Evolutionary conservation across 1,140 invertebrate genomes (phyloP), one percentile per base, ranked within the genome.

Genomic region (Rhizoglyphus robini): DNA sequence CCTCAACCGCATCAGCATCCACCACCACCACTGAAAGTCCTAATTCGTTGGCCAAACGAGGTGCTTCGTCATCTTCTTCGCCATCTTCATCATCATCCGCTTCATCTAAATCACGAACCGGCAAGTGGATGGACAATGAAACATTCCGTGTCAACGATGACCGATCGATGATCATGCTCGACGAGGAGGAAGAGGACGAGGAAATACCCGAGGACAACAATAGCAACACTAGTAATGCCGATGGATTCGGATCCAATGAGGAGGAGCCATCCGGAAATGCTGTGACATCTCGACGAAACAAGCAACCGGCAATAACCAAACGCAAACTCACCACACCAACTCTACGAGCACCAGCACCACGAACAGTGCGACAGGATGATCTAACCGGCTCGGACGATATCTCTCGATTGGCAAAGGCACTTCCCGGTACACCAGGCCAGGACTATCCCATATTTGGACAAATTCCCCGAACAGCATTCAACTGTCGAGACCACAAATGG

Each of bases 381-480:
- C 18, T 18, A 41, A 41, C 8, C 18, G 8, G 18, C 8, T 11
- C 8, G 8, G 36, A 41, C 18, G 36, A 18, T 11, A 57, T 66
- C 13, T 54, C 59, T 31, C 51, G 69, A 30, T 49, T 71, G 27
- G 71, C 68, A 61, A 66, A 71, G 46, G 54, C 70, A 23, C 67
- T 75, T 62, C 75, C 74, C 5, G 78, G 78, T 27, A 72, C 68
- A 29, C 73, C 78, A 30, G 77, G 76, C 25, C 49, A 70, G 4
- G 78, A 79, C 67, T 79, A 79, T 68, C 78, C 78, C 20, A 74
- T 73, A 58, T 77, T 67, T 63, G 63, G 65, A 4, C 64, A 64
- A n/a, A 70, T 77, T n/a, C 77, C 77, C 0, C 69, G 74, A 30
- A 80, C 78, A 0, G 30, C 59, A 18, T 80, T 80, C 67, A 68